Percentiles rank a stretch among this genome's conserved stretches.
Evolutionary conservation across 2,797 vertebrate genomes (phyloP).

Genomic region (Eulemur rubriventer): DNA sequence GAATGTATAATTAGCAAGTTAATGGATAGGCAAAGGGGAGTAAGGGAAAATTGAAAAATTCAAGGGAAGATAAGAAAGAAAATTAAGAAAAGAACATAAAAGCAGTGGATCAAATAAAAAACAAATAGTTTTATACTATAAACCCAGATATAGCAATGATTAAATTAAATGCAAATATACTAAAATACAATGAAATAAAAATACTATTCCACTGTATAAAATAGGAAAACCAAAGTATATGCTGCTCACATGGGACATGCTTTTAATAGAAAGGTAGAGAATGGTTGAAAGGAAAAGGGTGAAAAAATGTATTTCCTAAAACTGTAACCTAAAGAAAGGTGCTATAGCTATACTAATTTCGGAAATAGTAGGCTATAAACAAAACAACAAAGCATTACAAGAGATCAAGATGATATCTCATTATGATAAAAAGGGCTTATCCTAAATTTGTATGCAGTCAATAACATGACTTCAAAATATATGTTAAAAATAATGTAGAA

Average conservation of each 20-base stretch:
- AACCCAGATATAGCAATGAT: background rate
- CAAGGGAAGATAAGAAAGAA: background rate
- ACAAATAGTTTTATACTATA: background rate
- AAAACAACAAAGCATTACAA: background rate
- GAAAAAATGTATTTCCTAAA: background rate
- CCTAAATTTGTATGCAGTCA: background rate
- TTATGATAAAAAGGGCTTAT: background rate
- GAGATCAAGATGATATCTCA: background rate
- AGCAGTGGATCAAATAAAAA: background rate
- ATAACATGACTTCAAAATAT: background rate
- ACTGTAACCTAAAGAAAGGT: background rate
- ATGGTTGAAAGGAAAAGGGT: background rate
- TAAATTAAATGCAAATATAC: background rate
- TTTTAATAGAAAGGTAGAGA: background rate
- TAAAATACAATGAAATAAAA: background rate
- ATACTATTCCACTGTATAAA: too few relatives aligned
- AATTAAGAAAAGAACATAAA: background rate
- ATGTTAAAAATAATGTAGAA: background rate
- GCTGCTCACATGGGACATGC: background rate
- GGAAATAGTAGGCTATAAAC: background rate
- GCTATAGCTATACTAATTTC: background rate
- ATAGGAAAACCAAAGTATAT: background rate
- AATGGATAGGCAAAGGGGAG: background rate
- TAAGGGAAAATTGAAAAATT: background rate
- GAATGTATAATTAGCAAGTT: background rate